Percentiles rank a stretch among this genome's conserved stretches.
Evolutionary conservation across 64 coral and sea anemone genomes (phyloP).

Genomic region (Montipora capricornis): DNA sequence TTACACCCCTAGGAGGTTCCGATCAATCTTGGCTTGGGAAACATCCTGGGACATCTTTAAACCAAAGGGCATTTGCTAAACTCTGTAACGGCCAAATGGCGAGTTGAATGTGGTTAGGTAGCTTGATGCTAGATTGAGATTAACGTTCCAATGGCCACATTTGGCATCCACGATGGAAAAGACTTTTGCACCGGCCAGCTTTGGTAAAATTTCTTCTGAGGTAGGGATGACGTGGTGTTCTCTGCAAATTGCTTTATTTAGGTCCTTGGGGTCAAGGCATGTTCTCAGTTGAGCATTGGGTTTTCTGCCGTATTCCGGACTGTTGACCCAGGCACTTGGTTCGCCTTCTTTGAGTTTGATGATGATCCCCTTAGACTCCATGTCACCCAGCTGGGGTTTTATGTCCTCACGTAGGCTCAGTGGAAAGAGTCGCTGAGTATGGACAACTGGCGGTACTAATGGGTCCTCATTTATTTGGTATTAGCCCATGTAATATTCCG

Average conservation of each 20-base stretch:
- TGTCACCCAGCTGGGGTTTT: slow-evolving; percentile 30
- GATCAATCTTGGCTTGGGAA: slow-evolving; percentile 18
- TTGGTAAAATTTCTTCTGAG: slow-evolving; percentile 59
- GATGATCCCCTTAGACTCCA: slow-evolving; percentile 23
- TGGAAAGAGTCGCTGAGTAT: slow-evolving; percentile 41
- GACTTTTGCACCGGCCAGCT: slow-evolving; percentile 54
- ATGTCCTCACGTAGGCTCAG: slow-evolving; percentile 53
- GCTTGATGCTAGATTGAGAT: no score
- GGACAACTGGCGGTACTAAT: slow-evolving; percentile 43
- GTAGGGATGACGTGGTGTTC: slow-evolving; percentile 64
- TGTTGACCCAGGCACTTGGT: background rate
- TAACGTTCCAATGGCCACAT: no score
- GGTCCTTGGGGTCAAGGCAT: slow-evolving; percentile 73
- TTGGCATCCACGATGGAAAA: slow-evolving; percentile 39
- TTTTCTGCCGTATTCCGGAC: slow-evolving; percentile 30
- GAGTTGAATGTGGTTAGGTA: slow-evolving; percentile 57
- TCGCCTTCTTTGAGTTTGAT: slow-evolving; percentile 64
- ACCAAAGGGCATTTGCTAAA: slow-evolving; percentile 50
- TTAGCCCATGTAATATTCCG: background rate
- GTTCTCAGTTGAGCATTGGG: slow-evolving; percentile 44
- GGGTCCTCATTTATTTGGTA: slow-evolving; percentile 49
- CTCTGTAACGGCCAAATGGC: slow-evolving; percentile 41
- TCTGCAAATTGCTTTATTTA: slow-evolving; percentile 10
- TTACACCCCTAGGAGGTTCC: slow-evolving; percentile 22
- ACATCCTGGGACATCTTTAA: background rate